Evolutionary conservation across 1,140 invertebrate species (phyloP), one percentile per base, ranked within the genome.

Genomic region (Panagrolaimus sp.): DNA sequence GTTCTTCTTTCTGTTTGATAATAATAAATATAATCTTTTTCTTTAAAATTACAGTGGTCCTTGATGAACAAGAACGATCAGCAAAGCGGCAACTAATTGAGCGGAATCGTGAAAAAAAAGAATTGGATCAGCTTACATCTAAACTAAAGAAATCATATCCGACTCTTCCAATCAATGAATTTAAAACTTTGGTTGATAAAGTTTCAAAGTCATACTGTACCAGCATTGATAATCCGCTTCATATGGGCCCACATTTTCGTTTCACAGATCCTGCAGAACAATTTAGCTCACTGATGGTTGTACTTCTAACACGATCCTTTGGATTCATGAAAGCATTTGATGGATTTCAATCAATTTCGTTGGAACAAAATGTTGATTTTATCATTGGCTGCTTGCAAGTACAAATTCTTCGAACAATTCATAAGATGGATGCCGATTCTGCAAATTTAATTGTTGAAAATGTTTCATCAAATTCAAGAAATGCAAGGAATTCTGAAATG

Each of bases 81-180:
- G 84, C 84, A 1, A 85, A 85, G 67, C 69, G 84, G 47, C 82
- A 83, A 68, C 63, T 85, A 25, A 85, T 85, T 65, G 84, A 85
- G 70, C 81, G 83, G 8, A 85, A 85, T 65, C 78, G 84, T 48
- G 74, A 83, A 62, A 66, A 78, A 31, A 67, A 78, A 61, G 78
- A 79, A 25, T 31, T 80, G 42, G 31, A 38, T 38, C 31, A 38
- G 31, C 31, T 38, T 2, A 83, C 27, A 0, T 20, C n/a, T 0
- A 14, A 57, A 13, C 13, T 57, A 9, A 27, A 20, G 0, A 27
- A n/a, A 16, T 11, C 27, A 11, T 25, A 25, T 13, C 51, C 51
- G 1, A 3, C 5, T 4, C 20, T 57, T 20, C 51, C 51, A 20
- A 57, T 57, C 51, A 57, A 57, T 27, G 51, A 57, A 57, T 20